Evolutionary conservation across 1,140 invertebrate genomes (phyloP), one percentile per base, ranked within the genome.

Genomic region (Sminthurides bifidus): DNA sequence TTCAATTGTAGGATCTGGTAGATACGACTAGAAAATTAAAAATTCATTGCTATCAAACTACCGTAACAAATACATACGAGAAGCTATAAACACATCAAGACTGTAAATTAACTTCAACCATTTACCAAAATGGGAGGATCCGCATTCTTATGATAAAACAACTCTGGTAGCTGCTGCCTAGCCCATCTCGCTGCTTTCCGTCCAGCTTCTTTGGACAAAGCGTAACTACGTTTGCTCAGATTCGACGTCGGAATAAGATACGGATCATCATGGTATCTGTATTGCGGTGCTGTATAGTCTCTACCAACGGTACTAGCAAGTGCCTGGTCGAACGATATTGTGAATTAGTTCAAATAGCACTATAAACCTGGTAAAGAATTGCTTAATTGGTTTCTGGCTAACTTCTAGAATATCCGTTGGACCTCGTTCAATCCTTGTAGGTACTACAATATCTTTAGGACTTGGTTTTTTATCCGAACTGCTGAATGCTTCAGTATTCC

Each of bases 241-340:
- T 82, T 84, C n/a, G 83, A 86, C 43, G 73, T 68, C n/a, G 90
- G 90, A 63, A 84, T 83, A 2, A 93, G 72, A 69, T 76, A 92
- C 4, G 90, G 89, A 73, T 94, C 91, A 77, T 94, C 89, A 66
- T 87, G 82, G 69, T 81, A 93, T 69, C 85, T 87, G 68, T 87
- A 92, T 70, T 87, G 81, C 21, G 85, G 73, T n/a, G 83, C 85
- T 17, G 82, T 87, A 29, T 77, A 74, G 73, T 92, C 88, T 26
- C 77, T 70, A 29, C 75, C 74, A 19, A 89, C 77, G 2, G 85
- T 88, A 56, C 74, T 76, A 30, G 84, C 80, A 59, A 91, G 71
- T 8, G 86, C 86, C 74, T 85, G 37, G 41, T 40, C 14, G 33
- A 8, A 50, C 23, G 5, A 31, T 15, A 59, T 23, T 23, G 15